These are phyloP conservation scores for Gorsachius goisagi DNA, from an alignment of 2,113 vertebrate species.

Conservation along the genomic window DNA sequence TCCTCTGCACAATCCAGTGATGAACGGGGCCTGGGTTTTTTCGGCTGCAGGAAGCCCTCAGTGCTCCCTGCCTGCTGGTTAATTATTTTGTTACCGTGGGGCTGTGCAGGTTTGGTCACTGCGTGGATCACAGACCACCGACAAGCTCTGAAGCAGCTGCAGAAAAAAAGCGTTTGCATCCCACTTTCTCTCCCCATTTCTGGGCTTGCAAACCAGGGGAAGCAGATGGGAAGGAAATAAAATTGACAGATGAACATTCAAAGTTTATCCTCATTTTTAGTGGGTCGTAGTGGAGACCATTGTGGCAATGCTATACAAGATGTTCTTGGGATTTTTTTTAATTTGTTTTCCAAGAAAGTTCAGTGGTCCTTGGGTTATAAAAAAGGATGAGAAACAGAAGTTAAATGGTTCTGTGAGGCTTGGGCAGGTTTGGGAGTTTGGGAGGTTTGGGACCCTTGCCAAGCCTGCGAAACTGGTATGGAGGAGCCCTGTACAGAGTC, in stretches of 20 bases:
- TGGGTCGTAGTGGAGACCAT: not conserved
- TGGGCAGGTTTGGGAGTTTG: not conserved
- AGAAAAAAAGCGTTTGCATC: not conserved
- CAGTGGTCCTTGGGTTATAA: not conserved
- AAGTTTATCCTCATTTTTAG: constrained; percentile 53
- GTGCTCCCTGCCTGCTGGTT: not conserved
- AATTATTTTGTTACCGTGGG: not conserved
- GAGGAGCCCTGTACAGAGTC: not conserved
- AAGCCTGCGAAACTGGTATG: not conserved
- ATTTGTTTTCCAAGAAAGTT: not conserved
- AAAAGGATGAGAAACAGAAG: not conserved
- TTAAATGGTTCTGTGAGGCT: not conserved
- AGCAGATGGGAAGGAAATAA: constrained; percentile 52
- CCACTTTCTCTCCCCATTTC: not conserved
- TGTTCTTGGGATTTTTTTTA: not conserved
- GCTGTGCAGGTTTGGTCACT: not conserved
- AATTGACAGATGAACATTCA: constrained; percentile 45
- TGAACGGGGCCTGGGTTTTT: not conserved
- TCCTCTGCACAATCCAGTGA: not conserved
- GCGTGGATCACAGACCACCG: not conserved
- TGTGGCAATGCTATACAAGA: not conserved
- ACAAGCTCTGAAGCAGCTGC: constrained; percentile 4
- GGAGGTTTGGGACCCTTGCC: not conserved
- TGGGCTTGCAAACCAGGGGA: not conserved
- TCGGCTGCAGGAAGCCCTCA: not conserved